These are phyloP conservation scores for Blennius ocellaris DNA, from an alignment of 2,113 vertebrate genomes.

Conservation along the genomic window DNA sequence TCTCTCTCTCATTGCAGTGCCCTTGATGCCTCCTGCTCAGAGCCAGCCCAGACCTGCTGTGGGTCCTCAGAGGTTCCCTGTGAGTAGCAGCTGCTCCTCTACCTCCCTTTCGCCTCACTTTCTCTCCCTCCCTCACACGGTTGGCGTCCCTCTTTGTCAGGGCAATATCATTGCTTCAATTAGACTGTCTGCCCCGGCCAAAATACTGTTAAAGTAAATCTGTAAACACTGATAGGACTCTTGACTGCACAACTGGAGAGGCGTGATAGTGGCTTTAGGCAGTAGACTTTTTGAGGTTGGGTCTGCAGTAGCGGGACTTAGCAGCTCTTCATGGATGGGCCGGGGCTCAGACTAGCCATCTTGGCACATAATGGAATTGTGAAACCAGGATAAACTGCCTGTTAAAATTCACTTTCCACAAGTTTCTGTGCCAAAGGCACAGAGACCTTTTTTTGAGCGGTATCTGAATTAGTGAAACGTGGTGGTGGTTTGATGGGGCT, in stretches of 20 bases:
- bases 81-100: slow-evolving; percentile 91
- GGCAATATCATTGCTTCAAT: slow-evolving; percentile 86
- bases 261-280: slow-evolving; percentile 89
- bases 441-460: slow-evolving; percentile 52
- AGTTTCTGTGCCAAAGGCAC: slow-evolving; percentile 71
- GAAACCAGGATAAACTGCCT: slow-evolving; percentile 67
- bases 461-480: slow-evolving; percentile 72
- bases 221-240: slow-evolving; percentile 87
- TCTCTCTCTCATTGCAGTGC: slow-evolving; percentile 88
- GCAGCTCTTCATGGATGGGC: slow-evolving; percentile 70
- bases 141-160: slow-evolving; percentile 79
- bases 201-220: slow-evolving; percentile 84
- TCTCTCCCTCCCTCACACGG: slow-evolving; percentile 74
- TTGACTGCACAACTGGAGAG: slow-evolving; percentile 85
- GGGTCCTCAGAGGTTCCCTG: slow-evolving; percentile 96
- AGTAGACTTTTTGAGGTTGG: slow-evolving; percentile 67
- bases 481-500: slow-evolving; percentile 41
- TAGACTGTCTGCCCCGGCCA: slow-evolving; percentile 80
- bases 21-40: slow-evolving; percentile 94
- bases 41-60: slow-evolving; percentile 95
- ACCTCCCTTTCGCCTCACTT: slow-evolving; percentile 70
- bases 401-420: slow-evolving; percentile 72
- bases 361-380: slow-evolving; percentile 76
- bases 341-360: slow-evolving; percentile 73
- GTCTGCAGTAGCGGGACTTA: slow-evolving; percentile 80